phyloP scores from a whole-genome alignment of 2,797 vertebrate species.

The Melanotaenia trifasciata region DNA sequence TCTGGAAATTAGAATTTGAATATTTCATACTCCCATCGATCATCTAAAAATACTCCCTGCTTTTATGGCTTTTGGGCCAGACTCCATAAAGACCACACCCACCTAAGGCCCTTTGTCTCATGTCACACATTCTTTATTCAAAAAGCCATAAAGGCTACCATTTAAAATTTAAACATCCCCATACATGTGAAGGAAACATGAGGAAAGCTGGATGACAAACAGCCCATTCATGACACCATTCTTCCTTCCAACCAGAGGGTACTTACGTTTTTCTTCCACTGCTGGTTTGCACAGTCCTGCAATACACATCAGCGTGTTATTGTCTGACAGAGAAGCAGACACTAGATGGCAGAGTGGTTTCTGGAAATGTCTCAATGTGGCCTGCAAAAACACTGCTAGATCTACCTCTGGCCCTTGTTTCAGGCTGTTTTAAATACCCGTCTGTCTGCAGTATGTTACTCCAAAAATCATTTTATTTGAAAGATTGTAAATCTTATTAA shows the following conservation, averaged over 20 bases:
- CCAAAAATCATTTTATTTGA: conserved; percentile 1
- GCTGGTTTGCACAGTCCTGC: conserved; percentile 83
- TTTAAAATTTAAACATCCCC: background rate
- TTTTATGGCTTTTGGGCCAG: conserved; percentile 44
- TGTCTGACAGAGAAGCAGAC: conserved; percentile 48
- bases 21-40: conserved; percentile 76
- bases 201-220: conserved; percentile 13
- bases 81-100: conserved; percentile 51
- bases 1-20: conserved; percentile 80
- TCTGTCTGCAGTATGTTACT: conserved; percentile 21
- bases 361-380: conserved; percentile 36
- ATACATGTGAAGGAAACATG: background rate
- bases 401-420: conserved; percentile 12
- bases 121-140: background rate
- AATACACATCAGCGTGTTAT: conserved; percentile 61
- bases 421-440: conserved; percentile 23
- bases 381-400: conserved; percentile 24
- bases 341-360: conserved; percentile 79
- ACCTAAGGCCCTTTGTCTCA: background rate
- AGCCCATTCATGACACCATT: conserved; percentile 14
- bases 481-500: background rate
- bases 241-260: conserved; percentile 15
- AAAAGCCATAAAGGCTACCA: background rate
- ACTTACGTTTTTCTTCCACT: conserved; percentile 82
- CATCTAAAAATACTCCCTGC: conserved; percentile 78